phyloP scores from a whole-genome alignment of 2,888 invertebrate species.

The Agapetus fuscipes region DNA sequence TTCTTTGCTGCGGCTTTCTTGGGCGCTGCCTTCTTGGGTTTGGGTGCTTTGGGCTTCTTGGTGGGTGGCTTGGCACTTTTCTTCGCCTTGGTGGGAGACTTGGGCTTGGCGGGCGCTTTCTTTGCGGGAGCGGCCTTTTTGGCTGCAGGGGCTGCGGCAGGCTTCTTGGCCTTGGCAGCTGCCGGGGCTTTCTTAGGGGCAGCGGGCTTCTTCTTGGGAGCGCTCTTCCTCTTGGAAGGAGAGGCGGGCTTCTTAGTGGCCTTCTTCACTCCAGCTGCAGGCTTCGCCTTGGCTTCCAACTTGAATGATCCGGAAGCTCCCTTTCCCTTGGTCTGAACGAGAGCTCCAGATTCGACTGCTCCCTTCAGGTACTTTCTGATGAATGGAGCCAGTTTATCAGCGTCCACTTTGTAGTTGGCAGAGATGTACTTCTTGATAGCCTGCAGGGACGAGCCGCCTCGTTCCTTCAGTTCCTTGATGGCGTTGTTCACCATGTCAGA shows the following conservation, averaged over 20 bases:
- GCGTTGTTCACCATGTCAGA: constrained; percentile 50
- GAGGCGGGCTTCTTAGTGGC: constrained; percentile 24
- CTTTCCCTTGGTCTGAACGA: constrained; percentile 47
- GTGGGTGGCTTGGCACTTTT: too few species aligned
- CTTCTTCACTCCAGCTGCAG: too few species aligned
- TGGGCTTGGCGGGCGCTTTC: too few species aligned
- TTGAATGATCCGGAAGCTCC: constrained; percentile 44
- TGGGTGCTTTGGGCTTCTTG: too few species aligned
- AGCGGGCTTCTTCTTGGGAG: constrained; percentile 25
- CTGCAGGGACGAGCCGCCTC: constrained; percentile 52
- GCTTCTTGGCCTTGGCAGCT: constrained; percentile 22
- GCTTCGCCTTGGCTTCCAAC: constrained; percentile 28
- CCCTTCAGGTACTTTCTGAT: constrained; percentile 49
- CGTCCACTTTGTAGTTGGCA: constrained; percentile 53
- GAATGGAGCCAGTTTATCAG: constrained; percentile 46
- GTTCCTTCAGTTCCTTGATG: constrained; percentile 41
- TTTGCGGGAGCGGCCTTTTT: constrained; percentile 21
- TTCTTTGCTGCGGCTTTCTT: too few species aligned
- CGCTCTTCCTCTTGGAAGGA: constrained; percentile 23
- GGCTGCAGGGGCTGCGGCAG: constrained; percentile 25
- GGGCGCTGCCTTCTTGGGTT: too few species aligned
- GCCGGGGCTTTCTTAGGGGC: constrained; percentile 21
- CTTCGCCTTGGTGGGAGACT: too few species aligned
- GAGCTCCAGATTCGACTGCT: constrained; percentile 44
- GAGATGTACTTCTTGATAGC: too few species aligned